These are phyloP conservation scores for Tinea semifulvella DNA, from an alignment of 2,888 invertebrate species.

Conservation along the genomic window DNA sequence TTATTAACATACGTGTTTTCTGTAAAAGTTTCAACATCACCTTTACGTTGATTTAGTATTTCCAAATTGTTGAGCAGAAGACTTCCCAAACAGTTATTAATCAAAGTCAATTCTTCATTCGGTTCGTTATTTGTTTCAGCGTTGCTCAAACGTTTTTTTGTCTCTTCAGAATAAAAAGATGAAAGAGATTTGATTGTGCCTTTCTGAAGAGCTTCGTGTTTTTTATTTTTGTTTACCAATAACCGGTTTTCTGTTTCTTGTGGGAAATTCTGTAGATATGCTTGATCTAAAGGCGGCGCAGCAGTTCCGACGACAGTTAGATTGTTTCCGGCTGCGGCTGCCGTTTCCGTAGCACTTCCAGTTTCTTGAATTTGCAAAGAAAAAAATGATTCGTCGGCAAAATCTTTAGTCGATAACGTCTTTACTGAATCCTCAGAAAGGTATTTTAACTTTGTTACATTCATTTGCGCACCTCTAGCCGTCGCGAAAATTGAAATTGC, in stretches of 20 bases:
- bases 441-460: slow-evolving; percentile 23
- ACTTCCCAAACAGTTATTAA: slow-evolving; percentile 45
- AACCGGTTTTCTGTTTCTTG: slow-evolving; percentile 43
- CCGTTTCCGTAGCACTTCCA: slow-evolving; percentile 45
- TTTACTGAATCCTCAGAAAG: neutral
- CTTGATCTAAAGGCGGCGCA: slow-evolving; percentile 26
- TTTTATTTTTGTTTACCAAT: slow-evolving; percentile 34
- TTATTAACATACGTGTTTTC: slow-evolving; percentile 25
- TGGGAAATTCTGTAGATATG: slow-evolving; percentile 41
- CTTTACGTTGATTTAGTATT: neutral
- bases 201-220: slow-evolving; percentile 25
- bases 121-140: slow-evolving; percentile 19
- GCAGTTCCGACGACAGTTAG: slow-evolving; percentile 34
- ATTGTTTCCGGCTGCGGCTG: slow-evolving; percentile 54
- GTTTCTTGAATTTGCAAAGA: slow-evolving; percentile 40
- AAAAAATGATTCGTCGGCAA: slow-evolving; percentile 23
- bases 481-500: slow-evolving; percentile 37
- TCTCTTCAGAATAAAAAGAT: slow-evolving; percentile 24
- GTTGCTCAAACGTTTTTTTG: slow-evolving; percentile 19
- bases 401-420: slow-evolving; percentile 23
- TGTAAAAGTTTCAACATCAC: slow-evolving; percentile 31
- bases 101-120: slow-evolving; percentile 34
- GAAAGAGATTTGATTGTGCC: slow-evolving; percentile 30
- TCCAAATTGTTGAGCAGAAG: neutral
- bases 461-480: slow-evolving; percentile 31